Percentiles rank a stretch among this genome's conserved stretches.
These are phyloP conservation scores for Eucera pruinosa DNA, from an alignment of 2,888 invertebrate species.

Conservation along the genomic window DNA sequence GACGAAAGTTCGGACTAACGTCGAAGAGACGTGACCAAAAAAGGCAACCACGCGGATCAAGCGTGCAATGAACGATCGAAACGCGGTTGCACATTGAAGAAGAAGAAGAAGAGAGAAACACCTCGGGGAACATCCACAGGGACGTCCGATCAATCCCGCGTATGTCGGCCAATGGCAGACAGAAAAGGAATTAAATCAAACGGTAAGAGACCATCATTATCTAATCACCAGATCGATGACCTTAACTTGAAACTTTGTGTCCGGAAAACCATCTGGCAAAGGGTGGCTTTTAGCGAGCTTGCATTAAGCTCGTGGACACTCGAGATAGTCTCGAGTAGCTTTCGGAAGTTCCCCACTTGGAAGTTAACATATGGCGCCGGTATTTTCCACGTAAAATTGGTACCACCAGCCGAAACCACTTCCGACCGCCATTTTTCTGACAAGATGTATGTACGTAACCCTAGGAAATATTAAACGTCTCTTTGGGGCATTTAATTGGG, in stretches of 20 bases:
- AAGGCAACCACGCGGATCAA: conserved; percentile 42
- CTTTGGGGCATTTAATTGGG: no score
- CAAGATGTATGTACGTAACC: no score
- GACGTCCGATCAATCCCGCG: background rate
- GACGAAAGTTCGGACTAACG: conserved; percentile 49
- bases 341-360: conserved; percentile 9
- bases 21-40: conserved; percentile 56
- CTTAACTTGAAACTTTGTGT: background rate
- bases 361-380: conserved; percentile 16
- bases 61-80: conserved; percentile 27
- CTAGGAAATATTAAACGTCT: no score
- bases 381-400: background rate
- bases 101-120: no score
- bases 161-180: background rate
- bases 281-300: conserved; percentile 32
- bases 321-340: conserved; percentile 52
- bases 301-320: conserved; percentile 36
- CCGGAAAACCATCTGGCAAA: conserved; percentile 34
- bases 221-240: conserved; percentile 1
- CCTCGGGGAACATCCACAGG: background rate
- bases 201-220: background rate
- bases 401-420: background rate
- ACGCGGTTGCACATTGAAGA: conserved; percentile 17
- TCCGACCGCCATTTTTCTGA: background rate
- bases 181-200: background rate